Percentiles rank a stretch among this genome's conserved stretches.
Evolutionary conservation across 1,140 invertebrate species (phyloP).

Genomic region (Drosophila novamexicana): DNA sequence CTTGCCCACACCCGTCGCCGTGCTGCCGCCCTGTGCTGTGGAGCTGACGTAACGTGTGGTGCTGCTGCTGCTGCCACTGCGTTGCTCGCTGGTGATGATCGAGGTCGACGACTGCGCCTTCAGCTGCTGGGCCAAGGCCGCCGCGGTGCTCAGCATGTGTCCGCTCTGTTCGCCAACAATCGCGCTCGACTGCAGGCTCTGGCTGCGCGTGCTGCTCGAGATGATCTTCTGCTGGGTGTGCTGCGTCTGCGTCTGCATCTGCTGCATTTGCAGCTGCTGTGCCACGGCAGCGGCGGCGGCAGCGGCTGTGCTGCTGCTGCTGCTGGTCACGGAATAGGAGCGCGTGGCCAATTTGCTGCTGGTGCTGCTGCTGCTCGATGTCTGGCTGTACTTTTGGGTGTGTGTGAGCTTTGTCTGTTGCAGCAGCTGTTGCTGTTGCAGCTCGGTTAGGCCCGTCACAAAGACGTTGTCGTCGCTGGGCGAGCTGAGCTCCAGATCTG

Average conservation of each 20-base stretch:
- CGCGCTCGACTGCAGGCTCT: slow-evolving; percentile 80
- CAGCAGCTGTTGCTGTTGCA: slow-evolving; percentile 29
- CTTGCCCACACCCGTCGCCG: slow-evolving; percentile 30
- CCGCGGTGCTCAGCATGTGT: slow-evolving; percentile 40
- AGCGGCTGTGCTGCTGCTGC: slow-evolving; percentile 20
- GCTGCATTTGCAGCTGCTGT: slow-evolving; percentile 24
- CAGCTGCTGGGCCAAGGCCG: slow-evolving; percentile 66
- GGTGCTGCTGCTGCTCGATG: slow-evolving; percentile 45
- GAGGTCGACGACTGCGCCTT: slow-evolving; percentile 83
- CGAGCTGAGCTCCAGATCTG: slow-evolving; percentile 62
- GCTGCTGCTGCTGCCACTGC: slow-evolving; percentile 58
- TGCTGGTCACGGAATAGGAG: slow-evolving; percentile 73
- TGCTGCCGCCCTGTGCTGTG: slow-evolving; percentile 20
- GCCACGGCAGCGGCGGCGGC: slow-evolving; percentile 4
- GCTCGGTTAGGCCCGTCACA: slow-evolving; percentile 18
- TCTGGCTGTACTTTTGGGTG: slow-evolving; percentile 4
- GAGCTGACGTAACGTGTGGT: slow-evolving; percentile 56
- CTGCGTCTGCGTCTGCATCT: slow-evolving; percentile 28
- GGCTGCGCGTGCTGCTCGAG: slow-evolving; percentile 73
- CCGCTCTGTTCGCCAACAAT: slow-evolving; percentile 62
- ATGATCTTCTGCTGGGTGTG: slow-evolving; percentile 70
- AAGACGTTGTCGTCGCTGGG: slow-evolving; percentile 55
- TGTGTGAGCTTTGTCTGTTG: slow-evolving; percentile 42
- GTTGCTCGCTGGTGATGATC: slow-evolving; percentile 76
- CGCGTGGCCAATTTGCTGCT: slow-evolving; percentile 70